A percentile compares a stretch with the other conserved stretches of the same genome.
Conservation (phyloP, 1,140 invertebrate species). For the Rhopalosiphum padi region DNA sequence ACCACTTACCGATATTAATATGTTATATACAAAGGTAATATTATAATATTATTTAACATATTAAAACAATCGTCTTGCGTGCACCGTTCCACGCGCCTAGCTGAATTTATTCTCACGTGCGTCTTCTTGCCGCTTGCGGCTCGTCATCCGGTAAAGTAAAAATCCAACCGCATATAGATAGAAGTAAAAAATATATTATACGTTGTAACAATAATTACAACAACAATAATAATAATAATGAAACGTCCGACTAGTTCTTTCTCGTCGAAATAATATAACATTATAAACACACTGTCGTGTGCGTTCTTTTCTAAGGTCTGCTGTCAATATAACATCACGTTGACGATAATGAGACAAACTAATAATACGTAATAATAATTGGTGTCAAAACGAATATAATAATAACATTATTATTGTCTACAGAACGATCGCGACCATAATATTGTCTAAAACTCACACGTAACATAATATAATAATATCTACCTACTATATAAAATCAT, state of each 20-base stretch:
- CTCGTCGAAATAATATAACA: background rate
- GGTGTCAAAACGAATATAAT: background rate
- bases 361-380: conserved; percentile 9
- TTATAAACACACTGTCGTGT: background rate
- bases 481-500: background rate
- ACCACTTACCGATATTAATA: background rate
- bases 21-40: background rate
- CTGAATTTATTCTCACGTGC: background rate
- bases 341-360: background rate
- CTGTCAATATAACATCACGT: background rate
- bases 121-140: background rate
- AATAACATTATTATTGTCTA: background rate
- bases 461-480: background rate
- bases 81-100: background rate
- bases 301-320: background rate
- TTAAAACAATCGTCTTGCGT: background rate
- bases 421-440: background rate
- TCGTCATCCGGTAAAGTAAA: background rate
- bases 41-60: background rate
- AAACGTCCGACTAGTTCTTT: background rate
- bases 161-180: background rate
- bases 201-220: background rate
- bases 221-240: background rate
- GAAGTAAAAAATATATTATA: background rate
- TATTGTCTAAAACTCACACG: background rate